Percentiles rank a stretch among this genome's conserved stretches.
Conservation (phyloP, 2,113 vertebrate genomes). For the Callospermophilus lateralis region DNA sequence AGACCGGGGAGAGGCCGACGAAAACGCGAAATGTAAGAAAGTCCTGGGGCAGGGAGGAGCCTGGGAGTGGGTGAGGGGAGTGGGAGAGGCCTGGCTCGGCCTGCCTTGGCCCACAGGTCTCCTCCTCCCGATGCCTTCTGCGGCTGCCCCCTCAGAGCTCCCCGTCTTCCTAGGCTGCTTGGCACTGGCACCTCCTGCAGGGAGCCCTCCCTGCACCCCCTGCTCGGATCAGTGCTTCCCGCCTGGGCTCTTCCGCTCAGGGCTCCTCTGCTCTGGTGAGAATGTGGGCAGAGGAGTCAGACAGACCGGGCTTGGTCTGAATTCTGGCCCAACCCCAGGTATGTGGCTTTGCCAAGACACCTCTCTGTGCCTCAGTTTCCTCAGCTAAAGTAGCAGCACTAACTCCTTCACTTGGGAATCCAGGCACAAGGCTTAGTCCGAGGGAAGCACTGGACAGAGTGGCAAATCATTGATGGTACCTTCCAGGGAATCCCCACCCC, state of each 20-base stretch:
- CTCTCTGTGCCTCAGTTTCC: not conserved
- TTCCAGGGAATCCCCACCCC: not conserved
- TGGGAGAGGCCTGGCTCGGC: not conserved
- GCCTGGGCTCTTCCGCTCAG: not conserved
- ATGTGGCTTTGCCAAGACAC: not conserved
- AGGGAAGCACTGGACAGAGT: not conserved
- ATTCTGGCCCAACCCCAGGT: not conserved
- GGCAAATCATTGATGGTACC: not conserved
- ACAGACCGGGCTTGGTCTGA: not conserved
- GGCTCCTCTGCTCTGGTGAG: not conserved
- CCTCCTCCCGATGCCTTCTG: not conserved
- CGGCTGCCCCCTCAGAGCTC: not conserved
- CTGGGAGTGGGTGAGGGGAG: no score
- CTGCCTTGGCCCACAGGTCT: fast-evolving
- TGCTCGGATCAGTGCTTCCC: not conserved
- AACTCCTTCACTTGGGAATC: not conserved
- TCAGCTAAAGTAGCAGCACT: not conserved
- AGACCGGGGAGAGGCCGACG: not conserved
- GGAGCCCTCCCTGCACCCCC: not conserved
- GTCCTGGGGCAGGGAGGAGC: no score
- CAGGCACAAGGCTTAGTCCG: not conserved
- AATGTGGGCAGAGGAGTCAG: not conserved
- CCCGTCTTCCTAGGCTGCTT: not conserved
- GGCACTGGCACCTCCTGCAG: not conserved
- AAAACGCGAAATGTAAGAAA: not conserved